These are phyloP conservation scores for Cottoperca gobio DNA, from an alignment of 2,797 vertebrate species.

Conservation along the genomic window DNA sequence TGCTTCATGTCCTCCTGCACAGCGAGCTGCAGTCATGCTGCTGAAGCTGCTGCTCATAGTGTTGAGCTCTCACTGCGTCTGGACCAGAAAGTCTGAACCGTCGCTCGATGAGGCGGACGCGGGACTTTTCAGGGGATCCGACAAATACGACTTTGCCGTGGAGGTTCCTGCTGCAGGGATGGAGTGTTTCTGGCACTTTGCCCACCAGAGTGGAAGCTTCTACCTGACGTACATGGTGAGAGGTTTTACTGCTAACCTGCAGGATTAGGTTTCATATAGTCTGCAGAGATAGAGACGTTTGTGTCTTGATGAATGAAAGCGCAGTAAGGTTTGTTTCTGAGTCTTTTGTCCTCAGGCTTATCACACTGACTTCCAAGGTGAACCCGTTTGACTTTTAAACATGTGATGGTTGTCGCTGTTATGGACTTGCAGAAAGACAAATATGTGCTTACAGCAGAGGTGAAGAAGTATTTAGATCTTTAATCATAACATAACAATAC, in stretches of 20 bases:
- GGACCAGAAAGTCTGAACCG: constrained; percentile 75
- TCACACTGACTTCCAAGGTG: constrained; percentile 35
- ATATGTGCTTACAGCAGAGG: too few relatives aligned
- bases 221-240: constrained; percentile 89
- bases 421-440: not conserved
- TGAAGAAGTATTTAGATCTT: too few relatives aligned
- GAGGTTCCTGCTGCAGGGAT: constrained; percentile 66
- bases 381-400: not conserved
- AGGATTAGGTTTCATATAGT: not conserved
- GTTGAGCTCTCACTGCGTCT: constrained; percentile 37
- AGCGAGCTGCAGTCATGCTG: constrained; percentile 39
- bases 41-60: constrained; percentile 32
- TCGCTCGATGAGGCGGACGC: constrained; percentile 27
- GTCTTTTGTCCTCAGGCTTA: constrained; percentile 30
- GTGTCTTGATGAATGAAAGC: not conserved
- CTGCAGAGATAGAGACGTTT: not conserved
- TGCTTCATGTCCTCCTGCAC: not conserved
- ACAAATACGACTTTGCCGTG: constrained; percentile 86
- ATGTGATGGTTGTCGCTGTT: not conserved
- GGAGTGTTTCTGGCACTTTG: constrained; percentile 92
- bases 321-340: not conserved
- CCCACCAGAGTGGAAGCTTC: constrained; percentile 84
- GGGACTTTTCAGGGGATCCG: constrained; percentile 72
- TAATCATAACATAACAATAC: too few relatives aligned
- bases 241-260: not conserved